Evolutionary conservation across 2,888 invertebrate species (phyloP), one percentile per base, ranked within the genome.

Genomic region (Dione vanillae): DNA sequence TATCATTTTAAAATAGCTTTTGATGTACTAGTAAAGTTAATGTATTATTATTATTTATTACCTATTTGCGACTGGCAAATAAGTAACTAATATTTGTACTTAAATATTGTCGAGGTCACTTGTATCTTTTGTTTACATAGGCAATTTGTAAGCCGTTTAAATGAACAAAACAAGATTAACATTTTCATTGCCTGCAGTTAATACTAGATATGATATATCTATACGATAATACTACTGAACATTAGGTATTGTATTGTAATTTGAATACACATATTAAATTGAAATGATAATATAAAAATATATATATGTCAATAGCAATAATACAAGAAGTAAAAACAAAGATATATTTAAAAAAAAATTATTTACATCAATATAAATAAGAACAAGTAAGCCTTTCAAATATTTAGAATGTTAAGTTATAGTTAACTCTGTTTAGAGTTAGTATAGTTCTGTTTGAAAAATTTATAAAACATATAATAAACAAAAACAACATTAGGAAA

Each of bases 381-480:
- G n/a, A 47, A 16, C 10, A 47, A 14, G 20, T 54, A n/a, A 54
- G n/a, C 27, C 8, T 27, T 52, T 52, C 12, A 52, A 27, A 7
- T 14, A 35, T 37, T 37, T n/a, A 0, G 1, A 0, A 35, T 37
- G 11, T 54, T 35, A 54, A 54, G 20, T 20, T 8, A 41, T 58
- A 9, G n/a, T 59, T n/a, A 41, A 20, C 41, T 41, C 1, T 27
- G 20, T 14, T 43, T 59, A 43, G 16, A 37, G 16, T 71, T 74
- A 14, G 68, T 27, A 76, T 96, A 96, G 62, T 94, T 94, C 67
- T 94, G 91, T 74, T 89, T 93, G 77, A 95, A 96, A 83, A 96
- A 96, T 69, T 96, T 93, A 76, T 95, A 95, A 80, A 96, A 96
- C 93, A 96, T 94, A 82, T 95, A 96, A 80, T 95, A 96, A 59